phyloP scores from a whole-genome alignment of 2,888 invertebrate genomes.

The Trypoxylon attenuatum region DNA sequence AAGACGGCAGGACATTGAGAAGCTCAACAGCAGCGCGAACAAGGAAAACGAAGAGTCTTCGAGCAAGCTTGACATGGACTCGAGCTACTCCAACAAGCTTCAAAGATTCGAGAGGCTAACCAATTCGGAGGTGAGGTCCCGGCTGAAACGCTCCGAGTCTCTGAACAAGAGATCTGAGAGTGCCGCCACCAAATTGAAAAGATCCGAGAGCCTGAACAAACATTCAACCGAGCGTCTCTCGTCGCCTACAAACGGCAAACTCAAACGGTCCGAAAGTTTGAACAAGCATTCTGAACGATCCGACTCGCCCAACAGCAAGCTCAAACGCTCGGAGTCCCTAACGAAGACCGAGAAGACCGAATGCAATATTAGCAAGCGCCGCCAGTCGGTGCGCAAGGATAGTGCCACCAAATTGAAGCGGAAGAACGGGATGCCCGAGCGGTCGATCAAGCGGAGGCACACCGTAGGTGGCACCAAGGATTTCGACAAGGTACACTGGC shows the following conservation, averaged over 20 bases:
- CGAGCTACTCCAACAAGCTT: constrained; percentile 66
- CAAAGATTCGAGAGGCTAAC: constrained; percentile 70
- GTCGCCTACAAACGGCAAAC: constrained; percentile 65
- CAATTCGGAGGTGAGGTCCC: constrained; percentile 70
- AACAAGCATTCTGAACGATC: constrained; percentile 71
- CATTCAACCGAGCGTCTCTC: constrained; percentile 70
- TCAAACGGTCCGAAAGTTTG: constrained; percentile 70
- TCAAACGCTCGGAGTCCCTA: constrained; percentile 80
- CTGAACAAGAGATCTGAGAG: constrained; percentile 78
- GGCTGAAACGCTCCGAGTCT: constrained; percentile 80
- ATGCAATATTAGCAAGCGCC: constrained; percentile 85
- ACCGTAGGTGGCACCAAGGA: constrained; percentile 96
- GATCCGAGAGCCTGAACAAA: constrained; percentile 80
- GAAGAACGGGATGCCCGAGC: constrained; percentile 86
- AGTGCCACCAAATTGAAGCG: constrained; percentile 81
- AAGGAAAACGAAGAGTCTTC: constrained; percentile 10
- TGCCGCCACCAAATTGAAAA: constrained; percentile 77
- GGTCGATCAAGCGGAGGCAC: constrained; percentile 91
- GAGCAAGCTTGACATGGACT: constrained; percentile 34
- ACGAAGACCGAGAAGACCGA: constrained; percentile 86
- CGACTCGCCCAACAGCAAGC: constrained; percentile 73
- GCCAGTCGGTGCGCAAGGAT: constrained; percentile 76
- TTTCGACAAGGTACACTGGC: constrained; percentile 80
- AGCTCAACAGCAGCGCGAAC: constrained; percentile 30
- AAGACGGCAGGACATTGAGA: constrained; percentile 73